phyloP scores from a whole-genome alignment of 2,113 vertebrate species.

The Phycodurus eques region DNA sequence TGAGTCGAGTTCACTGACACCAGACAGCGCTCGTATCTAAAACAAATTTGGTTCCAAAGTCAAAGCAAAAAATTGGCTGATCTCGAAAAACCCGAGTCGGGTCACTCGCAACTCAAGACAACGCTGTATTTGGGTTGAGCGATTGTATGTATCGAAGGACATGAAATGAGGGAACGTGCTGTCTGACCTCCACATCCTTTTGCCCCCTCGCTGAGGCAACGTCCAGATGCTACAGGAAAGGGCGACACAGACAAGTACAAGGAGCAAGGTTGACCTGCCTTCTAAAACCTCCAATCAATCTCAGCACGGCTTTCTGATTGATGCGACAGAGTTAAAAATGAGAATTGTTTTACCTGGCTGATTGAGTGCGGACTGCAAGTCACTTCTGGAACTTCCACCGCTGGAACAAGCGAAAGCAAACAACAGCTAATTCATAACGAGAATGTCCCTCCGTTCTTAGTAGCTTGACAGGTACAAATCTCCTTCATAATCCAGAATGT shows the following conservation, averaged over 20 bases:
- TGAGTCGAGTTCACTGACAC: too few species aligned
- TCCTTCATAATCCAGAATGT: too few species aligned
- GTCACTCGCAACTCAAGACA: background rate
- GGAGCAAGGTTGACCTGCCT: background rate
- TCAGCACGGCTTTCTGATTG: too few species aligned
- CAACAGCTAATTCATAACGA: background rate
- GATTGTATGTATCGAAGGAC: background rate
- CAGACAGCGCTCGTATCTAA: too few species aligned
- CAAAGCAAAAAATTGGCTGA: too few species aligned
- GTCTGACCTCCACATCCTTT: conserved; percentile 63
- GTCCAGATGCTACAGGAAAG: conserved; percentile 61
- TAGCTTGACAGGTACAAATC: too few species aligned
- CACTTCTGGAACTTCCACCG: conserved; percentile 60
- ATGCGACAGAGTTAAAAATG: too few species aligned
- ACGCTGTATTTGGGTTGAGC: background rate
- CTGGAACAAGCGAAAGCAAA: conserved; percentile 50
- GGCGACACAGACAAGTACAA: conserved; percentile 6
- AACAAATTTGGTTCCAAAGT: too few species aligned
- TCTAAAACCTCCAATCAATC: background rate
- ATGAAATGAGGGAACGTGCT: background rate
- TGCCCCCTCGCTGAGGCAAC: conserved; percentile 56
- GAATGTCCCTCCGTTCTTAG: background rate
- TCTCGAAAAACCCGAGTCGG: too few species aligned
- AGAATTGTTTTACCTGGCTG: conserved; percentile 74
- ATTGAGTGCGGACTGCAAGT: conserved; percentile 42